phyloP scores from a whole-genome alignment of 2,113 vertebrate genomes.

The Halcyon senegalensis region DNA sequence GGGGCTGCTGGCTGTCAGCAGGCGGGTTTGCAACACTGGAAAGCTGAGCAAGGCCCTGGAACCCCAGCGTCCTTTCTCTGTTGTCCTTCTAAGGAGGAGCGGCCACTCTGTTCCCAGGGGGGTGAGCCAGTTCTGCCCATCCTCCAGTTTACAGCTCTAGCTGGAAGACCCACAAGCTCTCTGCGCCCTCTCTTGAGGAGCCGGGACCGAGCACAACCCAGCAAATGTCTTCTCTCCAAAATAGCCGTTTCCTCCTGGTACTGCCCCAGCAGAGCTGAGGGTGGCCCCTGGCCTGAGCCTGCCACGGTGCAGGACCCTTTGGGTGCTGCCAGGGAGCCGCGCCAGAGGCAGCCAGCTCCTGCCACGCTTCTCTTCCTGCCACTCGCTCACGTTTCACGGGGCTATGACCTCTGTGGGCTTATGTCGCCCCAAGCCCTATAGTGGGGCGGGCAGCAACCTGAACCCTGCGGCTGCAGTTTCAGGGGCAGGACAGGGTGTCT shows the following conservation, averaged over 20 bases:
- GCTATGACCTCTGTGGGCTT: background rate
- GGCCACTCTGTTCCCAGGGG: background rate
- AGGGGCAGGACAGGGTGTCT: background rate
- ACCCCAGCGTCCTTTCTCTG: background rate
- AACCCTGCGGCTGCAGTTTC: constrained; percentile 47
- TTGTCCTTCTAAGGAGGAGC: background rate
- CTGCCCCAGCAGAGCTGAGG: background rate
- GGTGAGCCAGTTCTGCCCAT: background rate
- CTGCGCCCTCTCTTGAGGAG: background rate
- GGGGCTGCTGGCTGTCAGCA: background rate
- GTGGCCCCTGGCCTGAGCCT: background rate
- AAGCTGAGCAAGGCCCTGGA: background rate
- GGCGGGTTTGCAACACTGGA: background rate
- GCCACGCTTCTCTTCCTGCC: background rate
- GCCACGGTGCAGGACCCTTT: rapidly evolving
- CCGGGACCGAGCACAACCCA: background rate
- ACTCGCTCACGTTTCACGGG: constrained; percentile 11
- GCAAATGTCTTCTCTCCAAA: background rate
- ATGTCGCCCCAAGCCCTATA: background rate
- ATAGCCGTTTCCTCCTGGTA: background rate
- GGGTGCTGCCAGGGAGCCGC: background rate
- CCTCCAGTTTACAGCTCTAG: background rate
- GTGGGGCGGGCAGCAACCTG: background rate
- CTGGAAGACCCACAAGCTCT: background rate
- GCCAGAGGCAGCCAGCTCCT: background rate